phyloP scores from a whole-genome alignment of 2,888 invertebrate genomes.

The Salticus scenicus region DNA sequence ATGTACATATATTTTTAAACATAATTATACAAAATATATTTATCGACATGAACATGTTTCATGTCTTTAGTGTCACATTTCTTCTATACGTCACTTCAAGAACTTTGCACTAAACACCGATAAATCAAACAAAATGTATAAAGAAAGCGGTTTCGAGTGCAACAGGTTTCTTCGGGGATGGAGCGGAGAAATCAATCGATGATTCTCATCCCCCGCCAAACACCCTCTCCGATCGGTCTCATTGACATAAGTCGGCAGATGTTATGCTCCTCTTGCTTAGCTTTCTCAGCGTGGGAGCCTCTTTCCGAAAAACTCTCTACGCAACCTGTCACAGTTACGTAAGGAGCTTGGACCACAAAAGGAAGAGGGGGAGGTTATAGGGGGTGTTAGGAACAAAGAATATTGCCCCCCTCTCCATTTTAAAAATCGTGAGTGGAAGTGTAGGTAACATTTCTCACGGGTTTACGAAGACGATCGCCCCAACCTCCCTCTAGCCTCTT shows the following conservation, averaged over 20 bases:
- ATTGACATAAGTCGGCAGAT: slow-evolving; percentile 51
- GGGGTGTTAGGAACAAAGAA: slow-evolving; percentile 64
- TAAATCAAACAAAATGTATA: too few species aligned
- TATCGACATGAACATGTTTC: too few species aligned
- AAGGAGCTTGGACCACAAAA: slow-evolving; percentile 41
- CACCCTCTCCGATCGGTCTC: not conserved
- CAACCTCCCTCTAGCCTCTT: slow-evolving; percentile 21
- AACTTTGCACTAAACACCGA: too few species aligned
- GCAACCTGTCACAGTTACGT: slow-evolving; percentile 68
- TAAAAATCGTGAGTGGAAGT: slow-evolving; percentile 69
- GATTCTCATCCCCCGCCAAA: not conserved
- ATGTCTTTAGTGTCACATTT: too few species aligned
- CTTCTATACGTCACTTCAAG: too few species aligned
- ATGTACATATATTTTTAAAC: too few species aligned
- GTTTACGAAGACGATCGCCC: slow-evolving; percentile 36
- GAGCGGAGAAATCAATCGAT: not conserved
- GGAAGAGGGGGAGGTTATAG: slow-evolving; percentile 53
- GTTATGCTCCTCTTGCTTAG: slow-evolving; percentile 43
- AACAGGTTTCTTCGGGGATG: not conserved
- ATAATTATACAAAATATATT: too few species aligned
- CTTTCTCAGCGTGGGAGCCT: slow-evolving; percentile 63
- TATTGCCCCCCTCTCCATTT: slow-evolving; percentile 31
- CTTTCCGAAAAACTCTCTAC: too few species aligned
- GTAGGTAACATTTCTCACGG: slow-evolving; percentile 68
- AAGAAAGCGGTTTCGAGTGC: not conserved